Evolutionary conservation across 2,797 vertebrate genomes (phyloP).

Genomic region (Sparus aurata): DNA sequence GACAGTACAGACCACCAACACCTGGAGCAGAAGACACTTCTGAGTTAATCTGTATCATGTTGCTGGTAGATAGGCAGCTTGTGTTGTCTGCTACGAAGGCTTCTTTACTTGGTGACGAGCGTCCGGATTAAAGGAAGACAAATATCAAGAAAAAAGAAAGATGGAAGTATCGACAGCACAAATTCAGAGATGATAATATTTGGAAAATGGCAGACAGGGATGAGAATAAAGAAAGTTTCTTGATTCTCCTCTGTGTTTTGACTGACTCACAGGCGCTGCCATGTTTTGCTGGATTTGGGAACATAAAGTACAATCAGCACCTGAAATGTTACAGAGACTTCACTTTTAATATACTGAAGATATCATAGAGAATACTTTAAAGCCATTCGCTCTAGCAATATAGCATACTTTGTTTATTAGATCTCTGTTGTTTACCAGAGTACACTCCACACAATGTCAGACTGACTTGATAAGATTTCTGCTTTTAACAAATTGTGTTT

Average conservation of each 20-base stretch:
- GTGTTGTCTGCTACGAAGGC: slow-evolving; percentile 48
- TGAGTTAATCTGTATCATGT: slow-evolving; percentile 28
- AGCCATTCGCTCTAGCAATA: not conserved
- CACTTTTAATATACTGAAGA: not conserved
- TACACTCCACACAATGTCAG: slow-evolving; percentile 34
- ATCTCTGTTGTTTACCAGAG: slow-evolving; percentile 24
- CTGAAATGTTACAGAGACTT: slow-evolving; percentile 19
- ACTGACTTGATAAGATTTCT: slow-evolving; percentile 33
- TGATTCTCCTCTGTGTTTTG: slow-evolving; percentile 59
- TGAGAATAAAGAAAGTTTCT: not conserved
- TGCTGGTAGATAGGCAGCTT: slow-evolving; percentile 35
- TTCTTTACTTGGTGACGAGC: not conserved
- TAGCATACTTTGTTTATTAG: no score
- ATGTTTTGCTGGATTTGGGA: slow-evolving; percentile 1
- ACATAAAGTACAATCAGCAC: slow-evolving; percentile 21
- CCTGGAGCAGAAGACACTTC: slow-evolving; percentile 2
- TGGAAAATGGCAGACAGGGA: slow-evolving; percentile 7
- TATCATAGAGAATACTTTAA: not conserved
- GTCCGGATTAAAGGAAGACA: slow-evolving; percentile 30
- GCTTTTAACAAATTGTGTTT: slow-evolving; percentile 1
- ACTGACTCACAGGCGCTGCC: slow-evolving; percentile 57
- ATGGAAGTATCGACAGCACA: not conserved
- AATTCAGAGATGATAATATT: slow-evolving; percentile 8
- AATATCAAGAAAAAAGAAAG: slow-evolving; percentile 6
- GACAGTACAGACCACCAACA: not conserved